These are phyloP conservation scores for Dryas iulia DNA, from an alignment of 1,140 invertebrate species.

Conservation along the genomic window DNA sequence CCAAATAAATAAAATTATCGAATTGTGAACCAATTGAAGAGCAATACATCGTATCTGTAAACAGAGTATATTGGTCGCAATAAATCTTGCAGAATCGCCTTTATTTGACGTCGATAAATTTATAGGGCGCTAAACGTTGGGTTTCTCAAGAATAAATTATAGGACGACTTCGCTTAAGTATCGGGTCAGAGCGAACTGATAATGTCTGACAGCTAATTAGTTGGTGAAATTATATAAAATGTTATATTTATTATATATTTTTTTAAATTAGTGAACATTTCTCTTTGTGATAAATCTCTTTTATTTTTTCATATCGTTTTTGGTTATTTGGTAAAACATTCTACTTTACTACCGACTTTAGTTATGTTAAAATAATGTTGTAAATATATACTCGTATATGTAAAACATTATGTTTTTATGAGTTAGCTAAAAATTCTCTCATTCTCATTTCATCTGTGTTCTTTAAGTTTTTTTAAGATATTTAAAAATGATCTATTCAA, in stretches of 20 bases:
- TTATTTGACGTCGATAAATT: constrained; percentile 42
- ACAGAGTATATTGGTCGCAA: constrained; percentile 30
- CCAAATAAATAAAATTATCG: constrained; percentile 1
- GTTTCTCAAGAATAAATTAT: constrained; percentile 31
- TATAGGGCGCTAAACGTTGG: constrained; percentile 28
- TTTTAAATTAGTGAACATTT: too few relatives aligned
- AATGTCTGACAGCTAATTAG: background rate
- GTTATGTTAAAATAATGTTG: too few relatives aligned
- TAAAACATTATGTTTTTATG: too few relatives aligned
- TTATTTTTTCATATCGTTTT: too few relatives aligned
- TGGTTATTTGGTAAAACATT: too few relatives aligned
- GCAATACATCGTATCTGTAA: constrained; percentile 13
- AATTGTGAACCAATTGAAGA: background rate
- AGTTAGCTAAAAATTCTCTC: too few relatives aligned
- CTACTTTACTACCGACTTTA: too few relatives aligned
- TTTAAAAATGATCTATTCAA: too few relatives aligned
- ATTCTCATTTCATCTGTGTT: too few relatives aligned
- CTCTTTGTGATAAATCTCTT: too few relatives aligned
- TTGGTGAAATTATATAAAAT: background rate
- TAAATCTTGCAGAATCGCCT: constrained; percentile 29
- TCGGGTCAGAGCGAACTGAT: constrained; percentile 2
- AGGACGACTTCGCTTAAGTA: constrained; percentile 1
- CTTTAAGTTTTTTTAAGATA: too few relatives aligned
- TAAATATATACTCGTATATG: too few relatives aligned
- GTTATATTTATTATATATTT: background rate